A percentile compares a stretch with the other conserved stretches of the same genome.
Evolutionary conservation across 2,888 invertebrate genomes (phyloP).

Genomic region (Macaria notata): DNA sequence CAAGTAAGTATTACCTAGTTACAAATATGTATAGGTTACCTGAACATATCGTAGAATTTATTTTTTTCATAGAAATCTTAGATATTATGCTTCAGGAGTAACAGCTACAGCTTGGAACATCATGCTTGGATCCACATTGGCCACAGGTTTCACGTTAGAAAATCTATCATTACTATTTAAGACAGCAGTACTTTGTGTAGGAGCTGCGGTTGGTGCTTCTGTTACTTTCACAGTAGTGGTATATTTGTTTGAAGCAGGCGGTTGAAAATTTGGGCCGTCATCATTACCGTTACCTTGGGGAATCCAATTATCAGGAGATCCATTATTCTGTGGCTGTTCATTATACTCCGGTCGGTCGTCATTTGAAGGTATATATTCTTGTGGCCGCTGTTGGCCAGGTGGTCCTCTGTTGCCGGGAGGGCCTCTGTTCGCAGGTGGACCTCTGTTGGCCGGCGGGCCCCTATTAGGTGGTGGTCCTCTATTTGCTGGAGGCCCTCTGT

Average conservation of each 20-base stretch:
- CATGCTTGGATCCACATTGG: constrained; percentile 32
- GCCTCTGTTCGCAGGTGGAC: constrained; percentile 8
- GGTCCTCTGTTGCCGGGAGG: constrained; percentile 19
- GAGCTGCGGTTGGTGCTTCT: not conserved
- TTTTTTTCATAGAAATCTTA: too few species aligned
- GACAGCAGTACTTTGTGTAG: constrained; percentile 1
- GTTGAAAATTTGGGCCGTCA: constrained; percentile 4
- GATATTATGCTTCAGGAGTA: constrained; percentile 42
- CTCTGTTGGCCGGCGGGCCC: constrained; percentile 22
- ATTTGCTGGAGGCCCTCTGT: constrained; percentile 23
- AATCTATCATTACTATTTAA: constrained; percentile 15
- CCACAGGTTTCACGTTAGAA: constrained; percentile 3
- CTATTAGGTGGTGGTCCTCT: constrained; percentile 24
- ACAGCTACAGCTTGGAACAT: constrained; percentile 49
- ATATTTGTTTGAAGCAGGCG: constrained; percentile 10
- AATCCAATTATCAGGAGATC: not conserved
- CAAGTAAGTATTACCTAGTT: too few species aligned
- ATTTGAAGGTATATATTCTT: too few species aligned
- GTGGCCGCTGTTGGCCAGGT: not conserved
- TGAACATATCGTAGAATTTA: too few species aligned
- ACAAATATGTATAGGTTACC: too few species aligned
- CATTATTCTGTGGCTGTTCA: too few species aligned
- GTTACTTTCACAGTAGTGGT: constrained; percentile 1
- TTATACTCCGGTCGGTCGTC: too few species aligned
- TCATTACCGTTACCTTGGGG: not conserved